Base-by-base conservation (phyloP, 2,888 invertebrate species). In the Scaptomyza reducta region DNA sequence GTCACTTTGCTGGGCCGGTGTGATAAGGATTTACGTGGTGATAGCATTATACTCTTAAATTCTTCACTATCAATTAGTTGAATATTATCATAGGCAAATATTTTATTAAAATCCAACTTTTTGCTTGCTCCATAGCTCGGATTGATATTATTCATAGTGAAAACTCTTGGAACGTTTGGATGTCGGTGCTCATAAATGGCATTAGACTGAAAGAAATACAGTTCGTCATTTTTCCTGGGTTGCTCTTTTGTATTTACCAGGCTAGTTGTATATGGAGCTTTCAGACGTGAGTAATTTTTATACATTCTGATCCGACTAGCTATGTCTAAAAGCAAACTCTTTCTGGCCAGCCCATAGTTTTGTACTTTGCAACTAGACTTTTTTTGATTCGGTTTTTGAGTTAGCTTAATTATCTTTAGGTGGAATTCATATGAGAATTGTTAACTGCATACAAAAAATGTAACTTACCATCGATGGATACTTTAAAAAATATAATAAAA, bases 311-410 rank as follows among this genome's bases (percentile, higher is more conserved):
- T 29, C 0, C 49, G 62, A 6, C 3, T 22, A 16, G 25, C n/a
- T 9, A 62, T 61, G 10, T 10, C 7, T 14, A 62, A 22, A 0
- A 71, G 16, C 3, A 13, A 27, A 10, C 16, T 29, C 38, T 60
- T 70, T n/a, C 72, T 14, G 13, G 38, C 55, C 40, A 70, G 6
- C 0, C 70, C 70, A 44, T 55, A 44, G 16, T 11, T 47, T 1
- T n/a, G 27, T 9, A 65, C 6, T 2, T 41, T 67, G 38, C 50
- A 72, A 1, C 14, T 22, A 7, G 64, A 13, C 5, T 6, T 0
- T 0, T 2, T 6, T 22, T 2, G 1, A 0, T 14, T 13, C 0
- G 9, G 9, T 0, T 18, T 27, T 3, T 16, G 16, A n/a, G 9
- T 40, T 9, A 4, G 27, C 5, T 29, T 46, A 27, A 27, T 10